phyloP scores from a whole-genome alignment of 23 tunicate genomes.

The Ciona savignyi region DNA sequence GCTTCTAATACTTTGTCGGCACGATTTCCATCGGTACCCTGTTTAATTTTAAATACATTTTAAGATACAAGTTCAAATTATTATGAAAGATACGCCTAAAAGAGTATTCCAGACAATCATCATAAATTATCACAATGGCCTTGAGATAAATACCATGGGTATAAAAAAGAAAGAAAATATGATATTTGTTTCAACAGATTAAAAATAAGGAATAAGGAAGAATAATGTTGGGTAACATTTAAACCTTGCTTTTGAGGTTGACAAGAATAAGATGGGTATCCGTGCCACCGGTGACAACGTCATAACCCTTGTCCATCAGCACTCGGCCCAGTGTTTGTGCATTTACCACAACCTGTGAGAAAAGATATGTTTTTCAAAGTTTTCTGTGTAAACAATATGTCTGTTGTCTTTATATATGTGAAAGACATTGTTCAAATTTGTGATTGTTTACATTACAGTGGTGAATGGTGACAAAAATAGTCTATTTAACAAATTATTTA shows the following conservation, averaged over 20 bases:
- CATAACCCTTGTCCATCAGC: slow-evolving; percentile 58
- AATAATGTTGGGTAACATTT: not conserved
- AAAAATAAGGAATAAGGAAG: no score
- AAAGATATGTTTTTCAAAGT: no score
- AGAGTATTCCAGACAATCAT: not conserved
- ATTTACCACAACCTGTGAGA: slow-evolving; percentile 57
- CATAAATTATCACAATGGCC: no score
- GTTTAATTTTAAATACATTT: not conserved
- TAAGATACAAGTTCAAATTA: not conserved
- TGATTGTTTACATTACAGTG: not conserved
- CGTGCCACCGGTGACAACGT: slow-evolving; percentile 92
- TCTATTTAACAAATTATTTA: no score
- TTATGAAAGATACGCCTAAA: not conserved
- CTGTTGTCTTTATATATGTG: no score
- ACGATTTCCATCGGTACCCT: slow-evolving; percentile 94
- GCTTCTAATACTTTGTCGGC: slow-evolving; percentile 98
- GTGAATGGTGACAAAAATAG: no score
- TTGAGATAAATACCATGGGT: no score
- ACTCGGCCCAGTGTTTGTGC: slow-evolving; percentile 51
- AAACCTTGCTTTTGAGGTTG: slow-evolving; percentile 75
- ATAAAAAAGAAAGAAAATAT: no score
- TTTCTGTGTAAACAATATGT: no score
- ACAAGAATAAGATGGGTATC: slow-evolving; percentile 90
- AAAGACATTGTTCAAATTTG: no score
- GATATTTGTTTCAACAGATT: no score